These are phyloP conservation scores for Cygnus buccinator DNA, from an alignment of 2,113 vertebrate species.

Conservation along the genomic window DNA sequence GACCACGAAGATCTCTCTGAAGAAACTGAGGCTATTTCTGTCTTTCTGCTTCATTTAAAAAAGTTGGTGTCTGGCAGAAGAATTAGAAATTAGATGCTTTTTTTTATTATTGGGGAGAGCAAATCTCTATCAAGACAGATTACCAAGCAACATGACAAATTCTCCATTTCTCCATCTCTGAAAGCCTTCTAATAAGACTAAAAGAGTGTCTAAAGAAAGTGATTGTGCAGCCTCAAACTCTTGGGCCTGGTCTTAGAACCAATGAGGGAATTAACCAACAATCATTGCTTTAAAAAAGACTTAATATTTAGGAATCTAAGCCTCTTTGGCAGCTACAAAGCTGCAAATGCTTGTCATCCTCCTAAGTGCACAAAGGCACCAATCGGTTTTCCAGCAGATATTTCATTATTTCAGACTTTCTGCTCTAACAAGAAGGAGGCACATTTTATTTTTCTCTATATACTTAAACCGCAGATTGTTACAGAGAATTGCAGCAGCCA, in stretches of 20 bases:
- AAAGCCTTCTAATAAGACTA: not conserved
- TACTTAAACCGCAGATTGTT: not conserved
- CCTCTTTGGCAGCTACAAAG: not conserved
- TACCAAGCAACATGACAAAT: not conserved
- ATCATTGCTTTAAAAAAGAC: not conserved
- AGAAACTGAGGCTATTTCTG: not conserved
- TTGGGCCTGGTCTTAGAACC: not conserved
- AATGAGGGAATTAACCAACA: not conserved
- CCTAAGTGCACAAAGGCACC: not conserved
- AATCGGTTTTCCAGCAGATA: not conserved
- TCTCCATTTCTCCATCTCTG: not conserved
- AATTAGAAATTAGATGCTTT: not conserved
- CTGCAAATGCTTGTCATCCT: not conserved
- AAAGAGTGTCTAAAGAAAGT: not conserved
- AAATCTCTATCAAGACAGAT: not conserved
- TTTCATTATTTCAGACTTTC: not conserved
- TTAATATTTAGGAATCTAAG: not conserved
- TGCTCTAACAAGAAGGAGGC: not conserved
- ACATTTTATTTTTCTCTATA: not conserved
- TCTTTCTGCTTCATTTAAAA: not conserved
- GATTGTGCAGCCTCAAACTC: not conserved
- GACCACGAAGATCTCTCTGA: not conserved
- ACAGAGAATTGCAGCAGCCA: not conserved
- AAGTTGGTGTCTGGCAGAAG: not conserved
- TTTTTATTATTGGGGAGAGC: not conserved